Percentiles rank a stretch among this genome's conserved stretches.
phyloP scores from a whole-genome alignment of 1,140 invertebrate species.

The Linepithema humile region DNA sequence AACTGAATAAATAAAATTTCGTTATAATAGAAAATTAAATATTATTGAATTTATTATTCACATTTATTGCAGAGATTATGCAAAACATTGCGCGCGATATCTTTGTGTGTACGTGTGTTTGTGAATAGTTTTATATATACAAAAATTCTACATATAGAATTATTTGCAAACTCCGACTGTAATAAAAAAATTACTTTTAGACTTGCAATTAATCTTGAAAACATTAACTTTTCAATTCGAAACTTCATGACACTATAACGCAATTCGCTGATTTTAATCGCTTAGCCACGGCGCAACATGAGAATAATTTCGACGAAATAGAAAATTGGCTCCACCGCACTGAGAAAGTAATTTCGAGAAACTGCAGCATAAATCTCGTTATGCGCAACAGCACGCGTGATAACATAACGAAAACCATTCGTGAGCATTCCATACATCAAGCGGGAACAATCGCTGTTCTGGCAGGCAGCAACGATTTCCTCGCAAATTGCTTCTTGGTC shows the following conservation, averaged over 20 bases:
- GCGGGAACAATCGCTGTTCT: slow-evolving; percentile 66
- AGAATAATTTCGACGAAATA: slow-evolving; percentile 28
- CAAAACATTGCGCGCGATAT: neutral
- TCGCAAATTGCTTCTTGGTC: slow-evolving; percentile 75
- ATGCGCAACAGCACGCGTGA: slow-evolving; percentile 50
- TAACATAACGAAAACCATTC: slow-evolving; percentile 67
- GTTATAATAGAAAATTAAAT: neutral
- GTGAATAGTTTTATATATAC: no score
- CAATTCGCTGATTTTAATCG: slow-evolving; percentile 16
- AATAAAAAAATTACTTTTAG: no score
- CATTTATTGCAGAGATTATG: neutral
- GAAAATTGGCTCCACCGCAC: slow-evolving; percentile 11
- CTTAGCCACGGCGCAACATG: neutral
- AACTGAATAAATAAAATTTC: neutral
- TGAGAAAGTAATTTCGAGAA: slow-evolving; percentile 58
- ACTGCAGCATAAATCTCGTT: slow-evolving; percentile 49
- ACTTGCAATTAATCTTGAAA: slow-evolving; percentile 29
- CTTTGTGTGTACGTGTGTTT: no score
- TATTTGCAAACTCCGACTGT: no score
- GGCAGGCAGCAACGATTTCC: slow-evolving; percentile 69
- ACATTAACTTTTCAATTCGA: slow-evolving; percentile 16
- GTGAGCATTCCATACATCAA: slow-evolving; percentile 59
- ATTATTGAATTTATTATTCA: neutral
- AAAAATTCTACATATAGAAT: no score
- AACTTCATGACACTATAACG: slow-evolving; percentile 1